Conservation (phyloP, 1,140 invertebrate species). For the Leptinotarsa texana region DNA sequence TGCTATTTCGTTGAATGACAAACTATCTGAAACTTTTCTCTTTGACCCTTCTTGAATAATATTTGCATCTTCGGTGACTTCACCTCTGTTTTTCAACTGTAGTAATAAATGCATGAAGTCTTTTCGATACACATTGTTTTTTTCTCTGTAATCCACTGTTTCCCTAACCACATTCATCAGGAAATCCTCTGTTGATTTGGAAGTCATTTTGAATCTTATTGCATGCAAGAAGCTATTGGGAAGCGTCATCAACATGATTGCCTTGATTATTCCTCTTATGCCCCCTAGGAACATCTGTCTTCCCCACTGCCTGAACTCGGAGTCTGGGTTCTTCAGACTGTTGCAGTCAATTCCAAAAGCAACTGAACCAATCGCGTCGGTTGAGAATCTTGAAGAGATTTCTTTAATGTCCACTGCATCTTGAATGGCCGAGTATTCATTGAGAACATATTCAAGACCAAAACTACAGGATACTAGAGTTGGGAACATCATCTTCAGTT, state of each 20-base stretch:
- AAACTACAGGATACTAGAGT: conserved; percentile 35
- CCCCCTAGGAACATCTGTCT: conserved; percentile 41
- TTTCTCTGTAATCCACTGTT: conserved; percentile 57
- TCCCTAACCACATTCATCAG: conserved; percentile 46
- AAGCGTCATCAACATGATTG: conserved; percentile 10
- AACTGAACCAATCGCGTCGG: conserved; percentile 62
- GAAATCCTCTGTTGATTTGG: conserved; percentile 9
- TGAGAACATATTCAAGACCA: conserved; percentile 55
- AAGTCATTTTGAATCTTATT: conserved; percentile 4
- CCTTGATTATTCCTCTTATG: conserved; percentile 10
- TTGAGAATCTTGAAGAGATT: conserved; percentile 56
- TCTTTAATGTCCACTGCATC: conserved; percentile 58
- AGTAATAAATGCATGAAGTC: conserved; percentile 63
- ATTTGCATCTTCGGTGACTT: conserved; percentile 23
- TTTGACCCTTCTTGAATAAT: not conserved
- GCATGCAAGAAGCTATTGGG: conserved; percentile 17
- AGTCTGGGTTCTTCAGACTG: conserved; percentile 58
- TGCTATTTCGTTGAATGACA: conserved; percentile 44
- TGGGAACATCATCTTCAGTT: conserved; percentile 58
- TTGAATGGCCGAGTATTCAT: conserved; percentile 32
- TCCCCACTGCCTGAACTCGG: conserved; percentile 53
- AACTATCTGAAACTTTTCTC: not conserved
- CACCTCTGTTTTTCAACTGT: conserved; percentile 34
- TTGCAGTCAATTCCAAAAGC: conserved; percentile 65
- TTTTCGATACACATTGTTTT: conserved; percentile 56